A percentile compares a stretch with the other conserved stretches of the same genome.
phyloP scores from a whole-genome alignment of 2,113 vertebrate genomes.

The Malurus cyaneus region DNA sequence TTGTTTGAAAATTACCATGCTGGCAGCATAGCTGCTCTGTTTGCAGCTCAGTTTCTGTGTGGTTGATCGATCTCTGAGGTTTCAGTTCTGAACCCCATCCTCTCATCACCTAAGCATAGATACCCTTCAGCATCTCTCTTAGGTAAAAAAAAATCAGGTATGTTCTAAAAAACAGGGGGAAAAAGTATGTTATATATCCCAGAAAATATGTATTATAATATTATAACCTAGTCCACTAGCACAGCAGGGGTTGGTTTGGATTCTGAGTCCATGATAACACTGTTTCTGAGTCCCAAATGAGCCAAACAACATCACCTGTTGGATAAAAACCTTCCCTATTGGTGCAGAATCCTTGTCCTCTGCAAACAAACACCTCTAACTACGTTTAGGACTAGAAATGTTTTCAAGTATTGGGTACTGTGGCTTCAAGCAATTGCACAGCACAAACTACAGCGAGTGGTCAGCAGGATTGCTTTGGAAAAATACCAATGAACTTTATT shows the following conservation, averaged over 20 bases:
- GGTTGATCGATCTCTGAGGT: not conserved
- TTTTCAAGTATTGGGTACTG: not conserved
- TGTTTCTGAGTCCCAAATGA: not conserved
- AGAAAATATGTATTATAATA: not conserved
- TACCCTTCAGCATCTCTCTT: not conserved
- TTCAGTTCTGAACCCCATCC: not conserved
- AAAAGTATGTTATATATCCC: fast-evolving
- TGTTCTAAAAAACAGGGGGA: not conserved
- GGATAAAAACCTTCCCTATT: not conserved
- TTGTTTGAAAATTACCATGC: slow-evolving; percentile 18
- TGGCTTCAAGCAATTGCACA: not conserved
- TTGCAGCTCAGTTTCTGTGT: not conserved
- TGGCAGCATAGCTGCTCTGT: not conserved
- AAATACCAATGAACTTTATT: not conserved
- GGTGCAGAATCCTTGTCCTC: not conserved
- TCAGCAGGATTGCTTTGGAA: not conserved
- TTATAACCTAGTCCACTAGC: not conserved
- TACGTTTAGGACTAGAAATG: not conserved
- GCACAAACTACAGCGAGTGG: not conserved
- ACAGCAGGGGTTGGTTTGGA: not conserved
- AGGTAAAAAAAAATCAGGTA: not conserved
- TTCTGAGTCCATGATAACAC: not conserved
- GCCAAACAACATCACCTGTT: not conserved
- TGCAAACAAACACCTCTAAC: not conserved
- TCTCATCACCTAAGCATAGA: not conserved